Conservation (phyloP, 2,888 invertebrate species). For the Serrognathus titanus region DNA sequence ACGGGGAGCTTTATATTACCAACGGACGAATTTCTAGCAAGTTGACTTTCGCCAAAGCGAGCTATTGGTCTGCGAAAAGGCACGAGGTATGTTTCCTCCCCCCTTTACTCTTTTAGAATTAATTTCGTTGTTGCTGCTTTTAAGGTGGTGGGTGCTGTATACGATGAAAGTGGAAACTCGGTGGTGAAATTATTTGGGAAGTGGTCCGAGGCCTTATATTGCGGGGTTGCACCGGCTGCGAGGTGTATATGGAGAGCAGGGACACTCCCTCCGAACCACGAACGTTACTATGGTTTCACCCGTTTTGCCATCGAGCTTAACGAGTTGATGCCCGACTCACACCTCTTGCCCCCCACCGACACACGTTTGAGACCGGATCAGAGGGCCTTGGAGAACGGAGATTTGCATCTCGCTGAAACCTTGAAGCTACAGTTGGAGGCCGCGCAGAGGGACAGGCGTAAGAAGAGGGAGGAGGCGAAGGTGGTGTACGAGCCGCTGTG, state of each 20-base stretch:
- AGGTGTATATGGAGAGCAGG: constrained; percentile 77
- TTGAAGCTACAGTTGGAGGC: constrained; percentile 71
- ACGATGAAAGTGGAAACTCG: constrained; percentile 56
- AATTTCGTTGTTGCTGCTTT: not conserved
- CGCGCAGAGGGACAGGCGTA: constrained; percentile 68
- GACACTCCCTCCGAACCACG: constrained; percentile 76
- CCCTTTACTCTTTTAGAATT: not conserved
- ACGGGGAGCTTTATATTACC: constrained; percentile 73
- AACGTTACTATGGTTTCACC: constrained; percentile 80
- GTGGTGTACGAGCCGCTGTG: constrained; percentile 53
- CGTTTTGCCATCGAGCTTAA: constrained; percentile 82
- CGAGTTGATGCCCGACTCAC: constrained; percentile 65
- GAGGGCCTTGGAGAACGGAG: constrained; percentile 71
- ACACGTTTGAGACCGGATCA: constrained; percentile 75
- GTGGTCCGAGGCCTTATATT: constrained; percentile 79
- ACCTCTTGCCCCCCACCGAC: constrained; percentile 69
- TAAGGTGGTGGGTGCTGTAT: constrained; percentile 57
- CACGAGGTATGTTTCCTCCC: constrained; percentile 59
- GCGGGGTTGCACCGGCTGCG: constrained; percentile 70
- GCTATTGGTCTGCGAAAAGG: constrained; percentile 72
- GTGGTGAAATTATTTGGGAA: constrained; percentile 68
- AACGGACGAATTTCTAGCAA: constrained; percentile 68
- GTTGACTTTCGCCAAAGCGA: constrained; percentile 77
- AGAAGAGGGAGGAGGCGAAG: constrained; percentile 56
- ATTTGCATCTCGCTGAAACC: constrained; percentile 67